Percentiles rank a stretch among this genome's conserved stretches.
Evolutionary conservation across 2,113 vertebrate species (phyloP).

Genomic region (Amphilophus citrinellus): DNA sequence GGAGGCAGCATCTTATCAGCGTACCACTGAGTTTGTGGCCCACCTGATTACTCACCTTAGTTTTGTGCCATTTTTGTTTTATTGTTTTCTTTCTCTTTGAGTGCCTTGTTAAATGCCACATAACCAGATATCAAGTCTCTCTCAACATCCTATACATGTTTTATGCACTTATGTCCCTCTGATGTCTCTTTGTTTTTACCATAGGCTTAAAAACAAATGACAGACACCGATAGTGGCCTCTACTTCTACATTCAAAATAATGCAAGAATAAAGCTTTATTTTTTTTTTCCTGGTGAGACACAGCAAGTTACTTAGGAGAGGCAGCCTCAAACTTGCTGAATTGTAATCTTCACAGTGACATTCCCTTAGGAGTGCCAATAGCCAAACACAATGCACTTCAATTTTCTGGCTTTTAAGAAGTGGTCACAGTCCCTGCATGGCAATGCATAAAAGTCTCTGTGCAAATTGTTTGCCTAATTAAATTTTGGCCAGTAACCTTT

Average conservation of each 20-base stretch:
- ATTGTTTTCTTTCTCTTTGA: slow-evolving; percentile 45
- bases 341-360: slow-evolving; percentile 39
- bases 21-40: slow-evolving; percentile 37
- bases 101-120: slow-evolving; percentile 65
- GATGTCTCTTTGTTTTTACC: slow-evolving; percentile 50
- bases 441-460: slow-evolving; percentile 15
- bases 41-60: slow-evolving; percentile 45
- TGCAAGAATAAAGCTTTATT: neutral
- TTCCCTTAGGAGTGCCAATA: slow-evolving; percentile 39
- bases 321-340: slow-evolving; percentile 25
- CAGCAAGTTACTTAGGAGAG: slow-evolving; percentile 29
- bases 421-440: slow-evolving; percentile 31
- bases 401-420: slow-evolving; percentile 45
- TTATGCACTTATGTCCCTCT: slow-evolving; percentile 36
- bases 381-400: slow-evolving; percentile 48
- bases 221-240: neutral
- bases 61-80: slow-evolving; percentile 47
- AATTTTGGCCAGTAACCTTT: slow-evolving; percentile 3
- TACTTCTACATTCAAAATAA: neutral
- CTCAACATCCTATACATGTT: slow-evolving; percentile 36
- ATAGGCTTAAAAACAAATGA: neutral
- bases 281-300: neutral
- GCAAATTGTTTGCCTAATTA: slow-evolving; percentile 26
- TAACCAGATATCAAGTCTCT: slow-evolving; percentile 59
- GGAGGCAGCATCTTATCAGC: slow-evolving; percentile 37